Conservation (phyloP, 2,797 vertebrate genomes). For the Pseudochaenichthys georgianus region DNA sequence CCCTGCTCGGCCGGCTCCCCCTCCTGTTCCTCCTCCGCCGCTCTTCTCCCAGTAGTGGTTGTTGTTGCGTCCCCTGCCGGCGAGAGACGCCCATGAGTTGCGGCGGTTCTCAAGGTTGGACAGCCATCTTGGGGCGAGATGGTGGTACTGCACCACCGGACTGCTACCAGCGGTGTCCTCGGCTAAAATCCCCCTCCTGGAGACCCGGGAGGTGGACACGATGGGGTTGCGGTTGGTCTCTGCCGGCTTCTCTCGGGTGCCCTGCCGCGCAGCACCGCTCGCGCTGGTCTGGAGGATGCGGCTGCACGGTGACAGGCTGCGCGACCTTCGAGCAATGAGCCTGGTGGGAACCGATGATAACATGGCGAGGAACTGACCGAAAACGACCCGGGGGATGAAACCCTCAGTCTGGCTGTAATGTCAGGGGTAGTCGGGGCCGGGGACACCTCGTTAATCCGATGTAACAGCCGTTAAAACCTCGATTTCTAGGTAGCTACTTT, state of each 20-base stretch:
- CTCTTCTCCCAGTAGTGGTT: constrained; percentile 75
- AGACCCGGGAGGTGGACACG: constrained; percentile 74
- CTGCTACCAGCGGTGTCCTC: constrained; percentile 56
- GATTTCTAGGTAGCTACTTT: constrained; percentile 21
- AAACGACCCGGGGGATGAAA: background rate
- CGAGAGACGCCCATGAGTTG: constrained; percentile 82
- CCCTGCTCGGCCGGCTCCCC: constrained; percentile 44
- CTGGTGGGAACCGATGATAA: constrained; percentile 83
- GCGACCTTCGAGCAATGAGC: constrained; percentile 83
- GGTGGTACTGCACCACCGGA: constrained; percentile 78
- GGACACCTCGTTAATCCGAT: background rate
- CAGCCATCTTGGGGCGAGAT: constrained; percentile 84
- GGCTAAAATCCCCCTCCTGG: constrained; percentile 68
- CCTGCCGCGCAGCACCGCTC: constrained; percentile 38
- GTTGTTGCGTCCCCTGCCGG: constrained; percentile 74
- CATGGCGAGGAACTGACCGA: constrained; percentile 70
- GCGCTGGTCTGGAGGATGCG: constrained; percentile 80
- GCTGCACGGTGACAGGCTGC: constrained; percentile 82
- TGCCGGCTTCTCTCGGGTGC: constrained; percentile 54
- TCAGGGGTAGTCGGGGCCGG: background rate
- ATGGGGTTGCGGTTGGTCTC: constrained; percentile 73
- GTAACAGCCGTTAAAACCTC: background rate
- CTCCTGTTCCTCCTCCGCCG: constrained; percentile 49
- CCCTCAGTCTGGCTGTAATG: background rate
- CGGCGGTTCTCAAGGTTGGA: constrained; percentile 81